Percentiles rank a stretch among this genome's conserved stretches.
Evolutionary conservation across 1,140 invertebrate species (phyloP).

Genomic region (Drosophila mauritiana): DNA sequence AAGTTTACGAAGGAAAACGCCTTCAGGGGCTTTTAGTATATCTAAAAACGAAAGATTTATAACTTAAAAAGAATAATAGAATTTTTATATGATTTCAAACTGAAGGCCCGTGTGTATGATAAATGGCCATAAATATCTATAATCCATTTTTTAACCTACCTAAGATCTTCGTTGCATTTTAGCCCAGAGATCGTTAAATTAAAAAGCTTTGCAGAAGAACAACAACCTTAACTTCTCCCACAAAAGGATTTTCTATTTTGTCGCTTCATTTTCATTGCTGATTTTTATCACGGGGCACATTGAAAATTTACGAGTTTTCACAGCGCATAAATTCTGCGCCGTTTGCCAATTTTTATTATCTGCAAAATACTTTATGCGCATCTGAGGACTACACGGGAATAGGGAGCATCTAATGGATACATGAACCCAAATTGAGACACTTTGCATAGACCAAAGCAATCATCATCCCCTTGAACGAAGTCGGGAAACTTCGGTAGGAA

Average conservation of each 20-base stretch:
- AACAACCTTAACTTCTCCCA: slow-evolving; percentile 10
- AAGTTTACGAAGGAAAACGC: slow-evolving; percentile 6
- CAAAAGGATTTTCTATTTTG: slow-evolving; percentile 44
- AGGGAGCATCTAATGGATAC: slow-evolving; percentile 45
- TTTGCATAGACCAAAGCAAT: slow-evolving; percentile 44
- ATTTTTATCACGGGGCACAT: slow-evolving; percentile 64
- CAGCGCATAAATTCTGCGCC: slow-evolving; percentile 54
- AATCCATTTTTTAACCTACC: slow-evolving; percentile 16
- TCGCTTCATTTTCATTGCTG: slow-evolving; percentile 40
- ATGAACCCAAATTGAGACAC: slow-evolving; percentile 54
- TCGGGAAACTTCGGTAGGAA: slow-evolving; percentile 2
- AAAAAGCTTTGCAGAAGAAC: slow-evolving; percentile 30
- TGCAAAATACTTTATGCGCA: slow-evolving; percentile 65
- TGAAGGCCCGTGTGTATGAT: not conserved
- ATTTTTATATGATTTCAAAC: too few relatives aligned
- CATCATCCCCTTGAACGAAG: slow-evolving; percentile 4
- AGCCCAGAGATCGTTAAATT: slow-evolving; percentile 17
- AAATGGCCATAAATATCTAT: slow-evolving; percentile 30
- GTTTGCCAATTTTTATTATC: slow-evolving; percentile 72
- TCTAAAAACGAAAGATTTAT: slow-evolving; percentile 8
- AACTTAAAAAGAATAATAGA: too few relatives aligned
- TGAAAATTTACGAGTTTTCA: slow-evolving; percentile 67
- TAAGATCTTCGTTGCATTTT: slow-evolving; percentile 1
- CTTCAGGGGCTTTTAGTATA: slow-evolving; percentile 32
- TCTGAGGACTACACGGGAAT: slow-evolving; percentile 10